Evolutionary conservation across 2,797 vertebrate species (phyloP).

Genomic region (Amniataba percoides): DNA sequence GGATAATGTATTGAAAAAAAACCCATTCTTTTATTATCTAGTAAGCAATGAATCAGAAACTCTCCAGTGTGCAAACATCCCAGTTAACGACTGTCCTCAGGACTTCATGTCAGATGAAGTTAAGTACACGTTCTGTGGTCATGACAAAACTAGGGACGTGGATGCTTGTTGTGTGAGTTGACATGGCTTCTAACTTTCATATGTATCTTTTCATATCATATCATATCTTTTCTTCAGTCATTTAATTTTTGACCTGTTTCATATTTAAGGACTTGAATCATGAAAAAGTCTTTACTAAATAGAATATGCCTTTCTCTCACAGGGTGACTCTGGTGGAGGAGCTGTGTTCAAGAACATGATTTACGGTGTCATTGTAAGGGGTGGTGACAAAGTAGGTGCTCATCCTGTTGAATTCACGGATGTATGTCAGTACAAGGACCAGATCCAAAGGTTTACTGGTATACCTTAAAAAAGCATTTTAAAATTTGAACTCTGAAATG

Average conservation of each 20-base stretch:
- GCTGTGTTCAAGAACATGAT: fast-evolving
- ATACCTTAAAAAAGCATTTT: too few relatives aligned
- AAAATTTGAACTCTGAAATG: too few relatives aligned
- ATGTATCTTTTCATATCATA: too few relatives aligned
- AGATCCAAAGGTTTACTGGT: not conserved
- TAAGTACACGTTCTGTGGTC: too few relatives aligned
- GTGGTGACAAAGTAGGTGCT: fast-evolving
- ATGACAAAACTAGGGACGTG: too few relatives aligned
- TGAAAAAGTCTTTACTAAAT: fast-evolving
- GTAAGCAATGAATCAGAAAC: fast-evolving
- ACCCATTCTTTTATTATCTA: not conserved
- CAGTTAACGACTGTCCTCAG: fast-evolving
- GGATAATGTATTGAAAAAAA: not conserved
- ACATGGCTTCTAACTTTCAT: not conserved
- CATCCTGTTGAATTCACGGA: not conserved
- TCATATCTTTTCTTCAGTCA: not conserved
- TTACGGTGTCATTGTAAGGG: not conserved
- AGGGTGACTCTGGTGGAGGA: constrained; percentile 28
- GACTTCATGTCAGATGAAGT: too few relatives aligned
- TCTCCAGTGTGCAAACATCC: not conserved
- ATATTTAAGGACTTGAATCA: not conserved
- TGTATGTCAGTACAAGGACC: not conserved
- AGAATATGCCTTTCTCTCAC: not conserved
- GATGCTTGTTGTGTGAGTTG: not conserved
- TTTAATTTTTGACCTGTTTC: not conserved